Evolutionary conservation across 2,888 invertebrate species (phyloP).

Genomic region (Ceriagrion tenellum): DNA sequence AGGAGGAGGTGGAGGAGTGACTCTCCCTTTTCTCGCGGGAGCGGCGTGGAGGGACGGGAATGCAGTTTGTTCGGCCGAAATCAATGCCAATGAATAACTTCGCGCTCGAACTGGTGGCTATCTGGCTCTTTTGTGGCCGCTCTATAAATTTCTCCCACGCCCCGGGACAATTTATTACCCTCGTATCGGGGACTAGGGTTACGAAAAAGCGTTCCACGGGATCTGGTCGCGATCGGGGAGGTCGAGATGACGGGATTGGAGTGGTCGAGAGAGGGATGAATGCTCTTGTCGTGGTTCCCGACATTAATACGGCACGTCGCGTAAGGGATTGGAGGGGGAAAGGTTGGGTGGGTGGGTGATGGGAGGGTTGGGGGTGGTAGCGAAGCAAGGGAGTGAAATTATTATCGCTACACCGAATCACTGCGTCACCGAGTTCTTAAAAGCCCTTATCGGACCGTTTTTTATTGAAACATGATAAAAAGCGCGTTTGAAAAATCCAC

Average conservation of each 20-base stretch:
- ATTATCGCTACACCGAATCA: slow-evolving; percentile 15
- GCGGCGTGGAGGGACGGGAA: neutral
- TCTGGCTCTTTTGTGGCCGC: neutral
- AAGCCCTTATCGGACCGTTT: neutral
- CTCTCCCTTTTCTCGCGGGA: neutral
- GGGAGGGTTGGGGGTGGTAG: neutral
- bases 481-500: slow-evolving; percentile 36
- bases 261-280: too few species aligned
- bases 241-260: neutral
- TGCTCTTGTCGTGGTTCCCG: too few species aligned
- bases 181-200: neutral
- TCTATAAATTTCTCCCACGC: slow-evolving; percentile 1
- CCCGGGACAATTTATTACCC: neutral
- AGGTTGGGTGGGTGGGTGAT: neutral
- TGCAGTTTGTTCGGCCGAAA: neutral
- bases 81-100: slow-evolving; percentile 5
- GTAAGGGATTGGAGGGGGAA: too few species aligned
- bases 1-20: neutral
- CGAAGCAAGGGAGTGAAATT: neutral
- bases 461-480: slow-evolving; percentile 38
- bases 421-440: neutral
- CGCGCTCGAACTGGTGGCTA: neutral
- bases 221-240: neutral
- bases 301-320: too few species aligned
- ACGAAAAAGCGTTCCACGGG: neutral